Conservation (phyloP, 2,113 vertebrate genomes). For the Siphamia tubifer region DNA sequence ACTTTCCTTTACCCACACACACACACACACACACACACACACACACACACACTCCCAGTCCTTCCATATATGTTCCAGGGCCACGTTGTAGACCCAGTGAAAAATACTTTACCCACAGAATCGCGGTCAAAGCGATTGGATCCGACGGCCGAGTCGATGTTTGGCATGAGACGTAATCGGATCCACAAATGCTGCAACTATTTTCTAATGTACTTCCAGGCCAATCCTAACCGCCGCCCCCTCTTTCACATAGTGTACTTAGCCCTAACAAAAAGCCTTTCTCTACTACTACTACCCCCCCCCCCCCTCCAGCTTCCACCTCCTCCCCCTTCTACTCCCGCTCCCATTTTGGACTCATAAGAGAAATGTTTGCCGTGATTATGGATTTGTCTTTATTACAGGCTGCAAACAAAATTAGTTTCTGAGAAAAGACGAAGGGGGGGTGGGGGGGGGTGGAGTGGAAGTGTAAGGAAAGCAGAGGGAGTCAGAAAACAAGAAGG, state of each 20-base stretch:
- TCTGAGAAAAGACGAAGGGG: constrained; percentile 31
- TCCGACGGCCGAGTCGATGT: constrained; percentile 1
- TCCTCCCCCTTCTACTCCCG: neutral
- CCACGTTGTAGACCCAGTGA: constrained; percentile 6
- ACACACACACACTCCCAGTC: neutral
- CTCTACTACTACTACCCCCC: constrained; percentile 8
- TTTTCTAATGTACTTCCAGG: constrained; percentile 63
- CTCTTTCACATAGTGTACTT: constrained; percentile 66
- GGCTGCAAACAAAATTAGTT: constrained; percentile 30
- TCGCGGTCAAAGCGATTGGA: neutral
- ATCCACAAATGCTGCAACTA: constrained; percentile 35
- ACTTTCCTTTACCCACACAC: too few species aligned
- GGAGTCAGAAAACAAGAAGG: constrained; percentile 38
- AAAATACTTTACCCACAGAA: constrained; percentile 11
- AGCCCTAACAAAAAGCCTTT: constrained; percentile 74
- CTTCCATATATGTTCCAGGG: neutral
- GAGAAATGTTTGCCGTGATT: constrained; percentile 34
- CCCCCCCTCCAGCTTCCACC: neutral
- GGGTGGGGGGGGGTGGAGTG: too few species aligned
- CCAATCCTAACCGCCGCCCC: constrained; percentile 41
- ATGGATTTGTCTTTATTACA: constrained; percentile 36
- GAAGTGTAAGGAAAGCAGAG: constrained; percentile 42
- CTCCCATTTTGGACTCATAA: neutral
- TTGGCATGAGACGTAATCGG: constrained; percentile 42
- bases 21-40: too few species aligned